Base-by-base conservation (phyloP, 2,888 invertebrate genomes). In the Cotesia congregata region DNA sequence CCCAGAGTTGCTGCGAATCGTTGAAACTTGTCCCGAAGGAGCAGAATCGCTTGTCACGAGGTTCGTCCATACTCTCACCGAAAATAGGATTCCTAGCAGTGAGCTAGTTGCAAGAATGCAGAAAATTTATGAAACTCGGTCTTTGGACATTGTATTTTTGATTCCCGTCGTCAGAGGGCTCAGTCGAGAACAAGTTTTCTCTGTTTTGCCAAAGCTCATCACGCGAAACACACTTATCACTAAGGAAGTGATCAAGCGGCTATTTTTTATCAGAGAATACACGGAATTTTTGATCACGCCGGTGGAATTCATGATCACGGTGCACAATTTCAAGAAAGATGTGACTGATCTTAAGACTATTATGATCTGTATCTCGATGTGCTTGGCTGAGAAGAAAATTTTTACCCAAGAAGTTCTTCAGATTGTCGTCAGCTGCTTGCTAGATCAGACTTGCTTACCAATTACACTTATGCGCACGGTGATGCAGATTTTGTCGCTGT, bases 381-480 rank as follows among this genome's bases (percentile, higher is more conserved):
- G 98, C 88, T 95, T 99, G 84, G 93, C 94, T 41, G 98, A 98
- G 90, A 96, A 96, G 86, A 94, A 95, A 81, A 93, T 95, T 0
- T 99, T 95, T 88, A 98, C 97, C 0, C 95, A 96, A 82, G 97
- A 98, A 91, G 95, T 95, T 1, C 89, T 99, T 67, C 96, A 97
- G 5, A 94, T 95, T n/a, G 98, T 98, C 0, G 93, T 99, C 84
- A 97, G 98, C 88, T 94, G 97, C 84, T 90, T 99, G 82, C 95
- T 98, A 90, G 98, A 98, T 79, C 94, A 96, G 88, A 92, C 93
- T 0, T 96, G 97, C 1, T 91, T 99, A 71, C 99, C 99, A 0
- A 97, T 97, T 0, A 91, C 99, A 70, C 92, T 99, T 83, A 99
- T 99, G 98, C 92, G 99, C 78, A 98, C 98, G 0, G 97, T 98